phyloP scores from a whole-genome alignment of 35 echinoderm and acorn worm genomes.

The Stichopus chloronotus region DNA sequence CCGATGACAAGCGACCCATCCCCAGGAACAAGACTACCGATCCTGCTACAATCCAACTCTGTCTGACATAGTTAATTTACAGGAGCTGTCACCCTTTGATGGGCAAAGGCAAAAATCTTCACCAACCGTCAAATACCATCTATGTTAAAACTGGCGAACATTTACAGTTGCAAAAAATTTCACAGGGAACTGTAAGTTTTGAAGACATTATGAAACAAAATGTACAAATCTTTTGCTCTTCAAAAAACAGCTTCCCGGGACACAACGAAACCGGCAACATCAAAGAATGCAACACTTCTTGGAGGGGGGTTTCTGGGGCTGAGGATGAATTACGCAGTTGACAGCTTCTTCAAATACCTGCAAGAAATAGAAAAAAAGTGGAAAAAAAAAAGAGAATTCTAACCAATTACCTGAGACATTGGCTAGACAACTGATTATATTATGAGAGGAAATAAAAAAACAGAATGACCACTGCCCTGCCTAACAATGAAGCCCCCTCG shows the following conservation, averaged over 20 bases:
- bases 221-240: constrained; percentile 47
- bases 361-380: background rate
- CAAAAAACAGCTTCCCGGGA: constrained; percentile 11
- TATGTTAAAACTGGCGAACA: background rate
- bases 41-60: too few species aligned
- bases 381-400: background rate
- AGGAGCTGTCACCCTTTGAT: background rate
- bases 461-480: too few species aligned
- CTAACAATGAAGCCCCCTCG: too few species aligned
- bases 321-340: constrained; percentile 69
- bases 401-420: background rate
- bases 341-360: constrained; percentile 91
- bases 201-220: constrained; percentile 25
- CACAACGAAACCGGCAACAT: background rate
- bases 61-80: too few species aligned
- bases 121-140: background rate
- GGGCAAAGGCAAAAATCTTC: background rate
- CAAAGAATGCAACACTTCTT: constrained; percentile 51
- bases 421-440: too few species aligned
- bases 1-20: too few species aligned
- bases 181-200: constrained; percentile 13
- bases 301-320: constrained; percentile 5
- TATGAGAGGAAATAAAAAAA: too few species aligned
- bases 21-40: too few species aligned
- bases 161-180: background rate